A percentile compares a stretch with the other conserved stretches of the same genome.
Conservation (phyloP, 2,113 vertebrate species). For the Ciconia stormi region DNA sequence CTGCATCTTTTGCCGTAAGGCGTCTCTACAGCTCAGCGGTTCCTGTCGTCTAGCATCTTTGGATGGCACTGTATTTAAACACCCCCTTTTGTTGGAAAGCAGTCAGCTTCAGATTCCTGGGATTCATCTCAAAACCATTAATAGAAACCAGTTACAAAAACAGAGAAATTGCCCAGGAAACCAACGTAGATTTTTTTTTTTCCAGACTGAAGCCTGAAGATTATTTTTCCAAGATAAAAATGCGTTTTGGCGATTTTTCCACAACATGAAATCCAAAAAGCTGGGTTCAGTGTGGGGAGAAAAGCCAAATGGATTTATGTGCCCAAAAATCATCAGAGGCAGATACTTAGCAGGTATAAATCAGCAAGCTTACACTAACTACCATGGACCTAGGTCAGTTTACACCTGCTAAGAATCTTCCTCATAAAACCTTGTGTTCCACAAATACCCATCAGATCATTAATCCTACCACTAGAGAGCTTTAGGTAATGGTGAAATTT, state of each 20-base stretch:
- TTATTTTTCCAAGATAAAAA: conserved; percentile 22
- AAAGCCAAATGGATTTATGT: background rate
- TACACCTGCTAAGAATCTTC: background rate
- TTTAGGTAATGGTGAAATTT: background rate
- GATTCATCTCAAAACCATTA: conserved; percentile 57
- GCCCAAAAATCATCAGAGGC: background rate
- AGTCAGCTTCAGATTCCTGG: conserved; percentile 41
- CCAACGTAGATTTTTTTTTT: background rate
- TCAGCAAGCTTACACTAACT: background rate
- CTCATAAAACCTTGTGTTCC: background rate
- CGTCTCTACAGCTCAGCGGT: background rate
- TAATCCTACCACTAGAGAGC: background rate
- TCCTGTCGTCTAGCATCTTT: background rate
- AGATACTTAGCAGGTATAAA: background rate
- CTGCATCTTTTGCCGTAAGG: background rate
- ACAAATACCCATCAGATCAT: background rate
- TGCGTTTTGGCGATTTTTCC: background rate
- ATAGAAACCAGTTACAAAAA: conserved; percentile 63
- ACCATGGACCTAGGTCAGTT: background rate
- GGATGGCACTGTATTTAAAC: background rate
- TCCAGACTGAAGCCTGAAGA: background rate
- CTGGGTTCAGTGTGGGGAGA: background rate
- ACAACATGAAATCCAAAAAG: background rate
- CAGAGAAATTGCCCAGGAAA: conserved; percentile 59
- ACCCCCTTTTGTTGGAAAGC: background rate